Evolutionary conservation across 2,797 vertebrate genomes (phyloP), one percentile per base, ranked within the genome.

Genomic region (Microchirus variegatus): DNA sequence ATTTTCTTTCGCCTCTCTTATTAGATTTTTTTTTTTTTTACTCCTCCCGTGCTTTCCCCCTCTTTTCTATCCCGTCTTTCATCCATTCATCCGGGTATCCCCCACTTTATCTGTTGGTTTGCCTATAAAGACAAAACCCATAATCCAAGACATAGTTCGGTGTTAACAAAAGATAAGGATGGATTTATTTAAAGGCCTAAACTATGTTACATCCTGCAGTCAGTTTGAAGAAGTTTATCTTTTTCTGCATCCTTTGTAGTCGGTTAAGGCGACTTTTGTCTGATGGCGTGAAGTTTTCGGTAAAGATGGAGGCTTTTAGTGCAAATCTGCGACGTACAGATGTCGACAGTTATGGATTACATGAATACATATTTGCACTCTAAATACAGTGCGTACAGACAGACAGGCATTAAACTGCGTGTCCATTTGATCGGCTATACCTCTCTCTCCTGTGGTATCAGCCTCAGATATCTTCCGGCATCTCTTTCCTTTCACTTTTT

Each of bases 81-180:
- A 77, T 80, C 75, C 77, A 48, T 82, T 85, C 83, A 88, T 90
- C 87, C 85, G 81, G 85, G 83, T 87, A 82, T 71, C 78, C 77
- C 50, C 46, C 46, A 67, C 73, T 80, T 63, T 66, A 59, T 85
- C 75, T 42, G 49, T 71, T 17, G 59, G 61, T 77, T 70, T 40
- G 70, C 61, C 70, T 22, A 52, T 61, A 53, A 65, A 77, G 78
- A 77, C 71, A 78, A 83, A 82, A 72, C 78, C 71, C 55, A 58
- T 49, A 53, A 57, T 80, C 61, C 52, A 52, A 64, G 64, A 77
- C 66, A 50, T 51, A 59, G 50, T 76, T 83, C 19, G 53, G 19
- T 63, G 75, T 73, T 43, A 57, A 52, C 44, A 22, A 49, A 62
- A 72, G 60, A 81, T 59, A 18, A 19, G 31, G 49, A 22, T 42